phyloP scores from a whole-genome alignment of 2,797 vertebrate genomes.

The Arctocebus calabarensis region DNA sequence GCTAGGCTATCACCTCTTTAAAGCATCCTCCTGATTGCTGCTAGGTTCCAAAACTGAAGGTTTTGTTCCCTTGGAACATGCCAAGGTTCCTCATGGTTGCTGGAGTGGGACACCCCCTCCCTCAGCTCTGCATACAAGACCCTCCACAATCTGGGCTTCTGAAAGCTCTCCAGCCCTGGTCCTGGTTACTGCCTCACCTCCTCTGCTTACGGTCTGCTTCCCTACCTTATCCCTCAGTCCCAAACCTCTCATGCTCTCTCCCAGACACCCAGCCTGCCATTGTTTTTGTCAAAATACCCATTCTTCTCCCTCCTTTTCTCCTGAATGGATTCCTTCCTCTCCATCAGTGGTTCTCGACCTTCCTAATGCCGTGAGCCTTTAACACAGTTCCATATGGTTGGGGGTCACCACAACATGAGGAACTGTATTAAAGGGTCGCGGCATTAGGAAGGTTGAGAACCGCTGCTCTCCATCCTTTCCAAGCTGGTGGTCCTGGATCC shows the following conservation, averaged over 20 bases:
- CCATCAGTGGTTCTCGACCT: no score
- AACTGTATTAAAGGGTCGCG: no score
- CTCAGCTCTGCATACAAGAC: background rate
- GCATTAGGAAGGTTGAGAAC: no score
- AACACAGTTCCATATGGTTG: no score
- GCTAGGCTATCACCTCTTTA: background rate
- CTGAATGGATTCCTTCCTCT: background rate
- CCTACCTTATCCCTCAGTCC: no score
- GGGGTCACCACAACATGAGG: no score
- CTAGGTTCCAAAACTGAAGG: background rate
- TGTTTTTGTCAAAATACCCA: no score
- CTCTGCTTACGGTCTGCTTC: background rate
- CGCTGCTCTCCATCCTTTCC: background rate
- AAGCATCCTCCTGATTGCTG: background rate
- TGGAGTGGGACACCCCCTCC: background rate
- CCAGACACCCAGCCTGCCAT: no score
- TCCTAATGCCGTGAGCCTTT: no score
- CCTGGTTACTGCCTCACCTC: no score
- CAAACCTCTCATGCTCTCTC: background rate
- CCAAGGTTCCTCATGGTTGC: background rate
- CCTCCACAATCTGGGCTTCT: background rate
- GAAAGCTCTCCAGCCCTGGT: background rate
- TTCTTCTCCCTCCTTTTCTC: background rate
- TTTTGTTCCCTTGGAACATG: background rate
- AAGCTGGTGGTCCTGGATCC: background rate